Conservation (phyloP, 2,888 invertebrate species). For the Tipula lateralis region DNA sequence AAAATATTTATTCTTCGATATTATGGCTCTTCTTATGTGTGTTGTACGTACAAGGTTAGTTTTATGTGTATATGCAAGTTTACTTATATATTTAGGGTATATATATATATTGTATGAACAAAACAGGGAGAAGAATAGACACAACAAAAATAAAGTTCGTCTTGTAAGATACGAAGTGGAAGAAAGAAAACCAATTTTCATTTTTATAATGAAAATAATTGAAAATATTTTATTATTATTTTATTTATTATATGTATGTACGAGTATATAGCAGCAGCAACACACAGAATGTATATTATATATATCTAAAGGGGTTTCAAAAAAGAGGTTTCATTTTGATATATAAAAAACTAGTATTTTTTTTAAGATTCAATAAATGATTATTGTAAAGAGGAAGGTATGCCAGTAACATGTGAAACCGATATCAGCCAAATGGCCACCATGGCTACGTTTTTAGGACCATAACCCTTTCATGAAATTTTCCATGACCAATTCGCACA, state of each 20-base stretch:
- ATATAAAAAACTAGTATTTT: too few relatives aligned
- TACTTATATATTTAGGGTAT: not conserved
- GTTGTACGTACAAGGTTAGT: not conserved
- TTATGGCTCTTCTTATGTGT: not conserved
- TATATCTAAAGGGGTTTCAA: too few relatives aligned
- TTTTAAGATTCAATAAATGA: too few relatives aligned
- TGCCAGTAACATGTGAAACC: too few relatives aligned
- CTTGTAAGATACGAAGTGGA: not conserved
- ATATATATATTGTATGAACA: not conserved
- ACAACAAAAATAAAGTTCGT: not conserved
- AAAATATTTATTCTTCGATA: not conserved
- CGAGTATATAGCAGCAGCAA: not conserved
- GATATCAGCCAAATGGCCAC: too few relatives aligned
- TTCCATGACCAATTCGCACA: too few relatives aligned
- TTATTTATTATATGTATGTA: not conserved
- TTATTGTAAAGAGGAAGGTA: too few relatives aligned
- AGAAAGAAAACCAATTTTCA: not conserved
- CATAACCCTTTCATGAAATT: too few relatives aligned
- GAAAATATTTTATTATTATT: not conserved
- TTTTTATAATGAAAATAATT: not conserved
- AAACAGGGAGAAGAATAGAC: not conserved
- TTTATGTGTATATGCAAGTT: not conserved
- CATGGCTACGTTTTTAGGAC: too few relatives aligned
- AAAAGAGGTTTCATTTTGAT: too few relatives aligned
- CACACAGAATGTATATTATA: not conserved